phyloP scores from a whole-genome alignment of 1,140 invertebrate species.

The Cydia pomonella region DNA sequence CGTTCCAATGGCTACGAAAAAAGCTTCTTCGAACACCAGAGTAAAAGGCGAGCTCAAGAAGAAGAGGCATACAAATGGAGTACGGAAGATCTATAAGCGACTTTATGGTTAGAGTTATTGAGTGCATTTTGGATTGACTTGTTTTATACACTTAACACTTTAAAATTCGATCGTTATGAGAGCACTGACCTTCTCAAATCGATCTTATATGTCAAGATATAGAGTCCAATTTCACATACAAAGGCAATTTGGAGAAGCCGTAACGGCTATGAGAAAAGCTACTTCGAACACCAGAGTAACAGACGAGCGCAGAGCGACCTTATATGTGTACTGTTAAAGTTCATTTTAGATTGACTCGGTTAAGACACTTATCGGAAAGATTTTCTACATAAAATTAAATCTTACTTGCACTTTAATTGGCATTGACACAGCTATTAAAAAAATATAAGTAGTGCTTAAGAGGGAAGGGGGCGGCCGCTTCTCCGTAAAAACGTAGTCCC shows the following conservation, averaged over 20 bases:
- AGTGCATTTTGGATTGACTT: background rate
- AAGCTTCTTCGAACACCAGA: constrained; percentile 90
- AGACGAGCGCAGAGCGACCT: constrained; percentile 88
- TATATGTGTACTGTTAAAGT: too few relatives aligned
- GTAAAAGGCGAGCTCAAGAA: constrained; percentile 87
- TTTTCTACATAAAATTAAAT: constrained; percentile 10
- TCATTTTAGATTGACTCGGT: too few relatives aligned
- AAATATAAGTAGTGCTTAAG: too few relatives aligned
- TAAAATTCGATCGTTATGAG: too few relatives aligned
- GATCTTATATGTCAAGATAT: too few relatives aligned
- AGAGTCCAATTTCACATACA: too few relatives aligned
- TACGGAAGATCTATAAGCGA: constrained; percentile 93
- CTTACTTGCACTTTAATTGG: background rate
- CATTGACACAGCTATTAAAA: background rate
- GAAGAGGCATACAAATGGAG: constrained; percentile 98
- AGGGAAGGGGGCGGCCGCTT: too few relatives aligned
- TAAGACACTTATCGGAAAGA: background rate
- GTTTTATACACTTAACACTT: background rate
- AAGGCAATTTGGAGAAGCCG: too few relatives aligned
- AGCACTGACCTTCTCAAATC: too few relatives aligned
- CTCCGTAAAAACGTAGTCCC: too few relatives aligned
- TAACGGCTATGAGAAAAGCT: constrained; percentile 98
- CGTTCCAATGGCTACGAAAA: constrained; percentile 98
- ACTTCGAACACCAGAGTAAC: constrained; percentile 89
- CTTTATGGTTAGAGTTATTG: background rate